Percentiles rank a stretch among this genome's conserved stretches.
Evolutionary conservation across 2,113 vertebrate genomes (phyloP).

Genomic region (Agapornis roseicollis): DNA sequence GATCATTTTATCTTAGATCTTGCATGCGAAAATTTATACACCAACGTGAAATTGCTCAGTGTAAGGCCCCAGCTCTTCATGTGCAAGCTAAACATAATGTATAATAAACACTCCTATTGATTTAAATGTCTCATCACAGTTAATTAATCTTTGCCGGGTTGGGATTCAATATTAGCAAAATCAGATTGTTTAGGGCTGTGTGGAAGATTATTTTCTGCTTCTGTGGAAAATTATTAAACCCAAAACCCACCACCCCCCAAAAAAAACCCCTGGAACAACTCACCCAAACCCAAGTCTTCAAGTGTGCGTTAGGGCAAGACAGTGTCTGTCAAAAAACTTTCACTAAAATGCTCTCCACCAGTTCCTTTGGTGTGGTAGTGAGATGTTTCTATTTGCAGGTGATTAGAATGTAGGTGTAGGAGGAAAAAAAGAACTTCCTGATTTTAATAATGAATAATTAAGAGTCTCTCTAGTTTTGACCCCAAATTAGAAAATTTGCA

Average conservation of each 20-base stretch:
- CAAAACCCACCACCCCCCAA: neutral
- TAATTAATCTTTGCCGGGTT: neutral
- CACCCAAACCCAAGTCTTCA: neutral
- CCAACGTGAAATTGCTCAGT: neutral
- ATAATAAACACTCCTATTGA: neutral
- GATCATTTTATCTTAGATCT: neutral
- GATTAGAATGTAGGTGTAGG: neutral
- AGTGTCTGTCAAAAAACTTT: neutral
- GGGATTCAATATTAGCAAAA: neutral
- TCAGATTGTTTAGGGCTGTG: neutral
- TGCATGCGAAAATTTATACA: neutral
- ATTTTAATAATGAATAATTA: constrained; percentile 34
- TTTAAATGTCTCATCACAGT: neutral
- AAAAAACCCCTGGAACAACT: too few relatives aligned
- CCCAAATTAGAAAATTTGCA: neutral
- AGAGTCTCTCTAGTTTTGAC: neutral
- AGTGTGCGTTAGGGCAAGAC: neutral
- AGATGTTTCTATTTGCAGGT: neutral
- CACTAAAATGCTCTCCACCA: neutral
- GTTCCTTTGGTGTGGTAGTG: neutral
- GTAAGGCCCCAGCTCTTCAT: neutral
- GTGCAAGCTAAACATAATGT: neutral
- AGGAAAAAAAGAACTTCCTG: neutral
- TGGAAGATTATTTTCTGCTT: neutral
- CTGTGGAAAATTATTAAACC: neutral